A percentile compares a stretch with the other conserved stretches of the same genome.
Conservation (phyloP, 2,888 invertebrate species). For the Chrysina gloriosa region DNA sequence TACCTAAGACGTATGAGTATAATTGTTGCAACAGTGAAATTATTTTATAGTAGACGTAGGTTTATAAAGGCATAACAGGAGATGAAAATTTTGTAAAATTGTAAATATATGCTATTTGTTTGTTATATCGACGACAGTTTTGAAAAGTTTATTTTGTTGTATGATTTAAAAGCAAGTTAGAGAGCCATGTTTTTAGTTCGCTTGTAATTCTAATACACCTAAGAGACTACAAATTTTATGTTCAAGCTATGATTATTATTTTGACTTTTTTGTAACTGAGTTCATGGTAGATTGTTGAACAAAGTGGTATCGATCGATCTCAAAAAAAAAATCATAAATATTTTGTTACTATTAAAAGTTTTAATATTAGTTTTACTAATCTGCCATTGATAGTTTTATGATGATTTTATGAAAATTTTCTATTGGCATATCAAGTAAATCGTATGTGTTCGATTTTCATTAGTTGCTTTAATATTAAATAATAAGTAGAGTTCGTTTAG, state of each 20-base stretch:
- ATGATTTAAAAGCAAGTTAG: not conserved
- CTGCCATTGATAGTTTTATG: no score
- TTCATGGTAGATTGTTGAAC: conserved; percentile 9
- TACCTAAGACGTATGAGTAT: conserved; percentile 5
- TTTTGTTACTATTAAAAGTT: not conserved
- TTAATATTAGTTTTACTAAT: conserved; percentile 13
- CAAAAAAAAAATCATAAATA: conserved; percentile 19
- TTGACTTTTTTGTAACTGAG: no score
- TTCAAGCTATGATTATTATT: no score
- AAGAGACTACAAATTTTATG: no score
- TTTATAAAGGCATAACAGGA: conserved; percentile 10
- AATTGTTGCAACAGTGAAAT: conserved; percentile 19
- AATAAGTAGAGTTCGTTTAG: no score
- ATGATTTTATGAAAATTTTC: no score
- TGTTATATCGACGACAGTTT: not conserved
- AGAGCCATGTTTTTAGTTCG: not conserved
- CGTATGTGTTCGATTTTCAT: no score
- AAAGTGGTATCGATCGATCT: conserved; percentile 16
- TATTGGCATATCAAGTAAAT: no score
- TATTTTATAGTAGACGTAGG: conserved; percentile 22
- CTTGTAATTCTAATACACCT: no score
- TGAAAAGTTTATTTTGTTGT: conserved; percentile 16
- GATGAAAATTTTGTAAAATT: conserved; percentile 18
- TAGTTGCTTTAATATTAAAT: no score
- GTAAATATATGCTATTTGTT: conserved; percentile 30